These are phyloP conservation scores for Dunckerocampus dactyliophorus DNA, from an alignment of 2,113 vertebrate genomes.

Conservation along the genomic window DNA sequence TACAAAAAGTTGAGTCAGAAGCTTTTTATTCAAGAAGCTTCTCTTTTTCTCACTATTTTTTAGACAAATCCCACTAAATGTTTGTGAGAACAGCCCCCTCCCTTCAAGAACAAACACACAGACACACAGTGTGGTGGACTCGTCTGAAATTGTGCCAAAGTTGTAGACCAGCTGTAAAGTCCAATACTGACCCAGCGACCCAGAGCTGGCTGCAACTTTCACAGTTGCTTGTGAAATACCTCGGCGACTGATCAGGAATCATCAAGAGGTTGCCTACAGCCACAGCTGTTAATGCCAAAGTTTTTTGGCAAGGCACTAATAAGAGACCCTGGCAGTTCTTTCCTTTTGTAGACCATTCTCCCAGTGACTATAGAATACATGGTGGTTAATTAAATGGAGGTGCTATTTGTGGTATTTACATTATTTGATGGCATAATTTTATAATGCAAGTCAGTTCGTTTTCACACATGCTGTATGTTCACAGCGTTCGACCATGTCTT, in stretches of 20 bases:
- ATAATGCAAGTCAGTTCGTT: neutral
- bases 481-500: neutral
- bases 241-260: slow-evolving; percentile 14
- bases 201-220: slow-evolving; percentile 47
- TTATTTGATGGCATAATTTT: no score
- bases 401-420: no score
- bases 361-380: no score
- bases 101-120: neutral
- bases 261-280: neutral
- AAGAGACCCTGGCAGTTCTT: no score
- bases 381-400: no score
- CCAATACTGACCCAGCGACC: slow-evolving; percentile 8
- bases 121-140: neutral
- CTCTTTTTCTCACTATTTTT: no score
- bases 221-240: slow-evolving; percentile 60
- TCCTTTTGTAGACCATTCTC: no score
- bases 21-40: no score
- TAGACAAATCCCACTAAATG: neutral
- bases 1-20: neutral
- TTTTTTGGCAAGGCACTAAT: neutral
- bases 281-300: neutral
- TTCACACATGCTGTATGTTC: neutral
- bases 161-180: slow-evolving; percentile 42
- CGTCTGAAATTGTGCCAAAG: slow-evolving; percentile 22
- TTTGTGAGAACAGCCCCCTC: neutral